phyloP scores from a whole-genome alignment of 2,113 vertebrate species.

The Rhynchomys soricoides region DNA sequence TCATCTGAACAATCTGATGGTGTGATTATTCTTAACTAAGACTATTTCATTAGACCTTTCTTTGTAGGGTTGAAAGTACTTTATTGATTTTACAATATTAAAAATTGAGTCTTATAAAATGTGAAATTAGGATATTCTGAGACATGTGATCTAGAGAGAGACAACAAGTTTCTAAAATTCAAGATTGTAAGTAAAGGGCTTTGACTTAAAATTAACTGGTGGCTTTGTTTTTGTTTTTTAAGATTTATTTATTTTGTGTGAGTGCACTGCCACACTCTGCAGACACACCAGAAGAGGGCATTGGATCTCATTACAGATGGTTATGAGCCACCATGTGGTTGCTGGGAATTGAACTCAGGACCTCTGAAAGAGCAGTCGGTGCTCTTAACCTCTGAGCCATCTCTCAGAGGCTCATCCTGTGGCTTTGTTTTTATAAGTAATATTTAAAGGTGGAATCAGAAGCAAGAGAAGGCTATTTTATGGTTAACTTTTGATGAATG shows the following conservation, averaged over 20 bases:
- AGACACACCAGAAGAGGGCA: too few species aligned
- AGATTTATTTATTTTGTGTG: too few species aligned
- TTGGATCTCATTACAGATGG: too few species aligned
- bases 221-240: neutral
- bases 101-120: conserved; percentile 45
- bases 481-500: neutral
- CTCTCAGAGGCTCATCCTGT: too few species aligned
- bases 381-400: too few species aligned
- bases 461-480: neutral
- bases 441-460: conserved; percentile 12
- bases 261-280: too few species aligned
- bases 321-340: too few species aligned
- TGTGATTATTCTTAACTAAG: neutral
- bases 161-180: conserved; percentile 25
- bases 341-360: too few species aligned
- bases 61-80: neutral
- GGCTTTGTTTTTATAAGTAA: too few species aligned
- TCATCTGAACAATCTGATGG: neutral
- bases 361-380: too few species aligned
- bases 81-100: conserved; percentile 35
- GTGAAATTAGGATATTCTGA: neutral
- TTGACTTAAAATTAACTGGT: conserved; percentile 9
- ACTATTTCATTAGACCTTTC: neutral
- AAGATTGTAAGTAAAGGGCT: neutral
- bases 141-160: conserved; percentile 10